A percentile compares a stretch with the other conserved stretches of the same genome.
Evolutionary conservation across 2,797 vertebrate species (phyloP).

Genomic region (Loriculus beryllinus): DNA sequence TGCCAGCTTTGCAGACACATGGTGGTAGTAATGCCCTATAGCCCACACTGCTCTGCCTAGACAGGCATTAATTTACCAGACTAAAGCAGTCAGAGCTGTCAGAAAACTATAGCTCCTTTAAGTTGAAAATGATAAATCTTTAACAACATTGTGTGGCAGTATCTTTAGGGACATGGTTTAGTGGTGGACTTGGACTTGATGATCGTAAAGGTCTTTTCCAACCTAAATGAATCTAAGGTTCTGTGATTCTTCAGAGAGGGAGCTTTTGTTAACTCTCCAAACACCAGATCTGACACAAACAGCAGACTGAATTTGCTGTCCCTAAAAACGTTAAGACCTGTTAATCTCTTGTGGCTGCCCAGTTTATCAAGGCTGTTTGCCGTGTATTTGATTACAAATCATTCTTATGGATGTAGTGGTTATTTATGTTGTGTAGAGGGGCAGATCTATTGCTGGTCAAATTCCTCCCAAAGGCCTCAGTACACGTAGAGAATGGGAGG

Average conservation of each 20-base stretch:
- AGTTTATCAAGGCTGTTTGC: neutral
- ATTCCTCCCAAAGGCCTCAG: conserved; percentile 35
- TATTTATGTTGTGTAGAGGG: neutral
- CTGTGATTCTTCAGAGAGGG: neutral
- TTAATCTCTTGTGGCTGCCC: conserved; percentile 3
- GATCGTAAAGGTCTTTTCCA: neutral
- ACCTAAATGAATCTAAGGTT: neutral
- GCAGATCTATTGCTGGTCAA: neutral
- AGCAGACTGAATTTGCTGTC: conserved; percentile 36
- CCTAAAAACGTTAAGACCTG: neutral
- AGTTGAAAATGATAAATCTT: neutral
- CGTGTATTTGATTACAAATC: neutral
- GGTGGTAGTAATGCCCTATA: neutral
- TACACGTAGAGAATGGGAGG: conserved; percentile 56
- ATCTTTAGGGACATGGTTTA: neutral
- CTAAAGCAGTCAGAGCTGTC: neutral
- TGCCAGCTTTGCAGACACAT: neutral
- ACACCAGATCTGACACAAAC: conserved; percentile 17
- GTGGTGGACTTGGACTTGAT: neutral
- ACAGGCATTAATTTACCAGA: neutral
- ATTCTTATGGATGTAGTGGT: neutral
- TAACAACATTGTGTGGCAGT: neutral
- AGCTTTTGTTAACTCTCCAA: conserved; percentile 41
- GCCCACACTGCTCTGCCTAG: neutral
- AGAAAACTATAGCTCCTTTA: neutral